phyloP scores from a whole-genome alignment of 2,113 vertebrate genomes.

The Lanius ludovicianus region DNA sequence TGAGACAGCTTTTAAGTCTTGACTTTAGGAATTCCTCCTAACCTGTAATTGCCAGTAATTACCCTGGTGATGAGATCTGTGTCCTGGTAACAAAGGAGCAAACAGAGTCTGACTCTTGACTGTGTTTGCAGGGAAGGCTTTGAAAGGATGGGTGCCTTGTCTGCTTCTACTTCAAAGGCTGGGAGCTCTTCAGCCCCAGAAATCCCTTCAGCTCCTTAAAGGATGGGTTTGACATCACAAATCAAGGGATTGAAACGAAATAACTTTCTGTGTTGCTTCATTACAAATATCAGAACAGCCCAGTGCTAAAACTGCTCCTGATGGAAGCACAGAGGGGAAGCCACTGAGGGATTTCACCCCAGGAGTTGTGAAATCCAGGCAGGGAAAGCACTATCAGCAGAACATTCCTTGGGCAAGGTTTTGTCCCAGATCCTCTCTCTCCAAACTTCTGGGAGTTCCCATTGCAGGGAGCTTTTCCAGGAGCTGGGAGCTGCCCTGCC shows the following conservation, averaged over 20 bases:
- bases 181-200: not conserved
- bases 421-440: not conserved
- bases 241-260: not conserved
- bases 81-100: not conserved
- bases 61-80: conserved; percentile 16
- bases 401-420: not conserved
- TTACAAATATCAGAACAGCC: not conserved
- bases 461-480: not conserved
- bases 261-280: not conserved
- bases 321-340: not conserved
- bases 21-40: conserved; percentile 33
- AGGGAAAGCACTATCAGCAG: not conserved
- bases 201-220: not conserved
- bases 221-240: not conserved
- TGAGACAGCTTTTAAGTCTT: conserved; percentile 25
- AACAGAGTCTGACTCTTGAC: not conserved
- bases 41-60: conserved; percentile 58
- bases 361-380: not conserved
- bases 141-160: not conserved
- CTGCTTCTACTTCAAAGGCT: conserved; percentile 48
- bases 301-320: not conserved
- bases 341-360: not conserved
- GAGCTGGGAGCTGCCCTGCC: not conserved
- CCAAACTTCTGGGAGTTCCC: not conserved
- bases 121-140: not conserved